Conservation (phyloP, 2,113 vertebrate species). For the Chelonoidis abingdonii region DNA sequence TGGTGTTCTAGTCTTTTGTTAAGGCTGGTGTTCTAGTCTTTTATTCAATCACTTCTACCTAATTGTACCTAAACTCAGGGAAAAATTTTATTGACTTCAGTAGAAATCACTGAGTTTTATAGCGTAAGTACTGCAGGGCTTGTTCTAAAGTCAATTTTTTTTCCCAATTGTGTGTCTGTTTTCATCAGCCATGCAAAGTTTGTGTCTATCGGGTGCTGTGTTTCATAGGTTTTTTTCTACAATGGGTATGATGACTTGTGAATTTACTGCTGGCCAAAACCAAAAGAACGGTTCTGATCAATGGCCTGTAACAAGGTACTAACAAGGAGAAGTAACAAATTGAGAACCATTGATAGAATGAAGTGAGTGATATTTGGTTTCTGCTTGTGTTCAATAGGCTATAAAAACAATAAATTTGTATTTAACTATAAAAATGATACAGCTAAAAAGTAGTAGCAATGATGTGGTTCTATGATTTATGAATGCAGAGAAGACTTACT, state of each 20-base stretch:
- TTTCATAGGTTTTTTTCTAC: not conserved
- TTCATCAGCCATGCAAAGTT: not conserved
- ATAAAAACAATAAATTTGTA: not conserved
- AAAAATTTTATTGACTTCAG: not conserved
- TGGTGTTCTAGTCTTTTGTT: not conserved
- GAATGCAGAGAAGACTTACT: not conserved
- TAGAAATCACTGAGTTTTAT: not conserved
- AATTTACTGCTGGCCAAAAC: not conserved
- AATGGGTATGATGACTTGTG: not conserved
- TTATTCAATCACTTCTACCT: not conserved
- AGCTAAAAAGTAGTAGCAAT: not conserved
- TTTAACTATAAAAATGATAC: not conserved
- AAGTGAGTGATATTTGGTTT: not conserved
- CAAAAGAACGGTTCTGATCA: not conserved
- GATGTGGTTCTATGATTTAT: not conserved
- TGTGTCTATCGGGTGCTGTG: not conserved
- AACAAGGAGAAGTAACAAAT: not conserved
- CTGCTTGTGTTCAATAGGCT: not conserved
- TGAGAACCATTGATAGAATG: not conserved
- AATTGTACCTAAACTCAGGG: not conserved
- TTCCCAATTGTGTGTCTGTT: not conserved
- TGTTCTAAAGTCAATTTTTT: not conserved
- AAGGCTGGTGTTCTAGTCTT: not conserved
- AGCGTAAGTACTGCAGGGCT: not conserved
- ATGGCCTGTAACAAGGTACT: not conserved